Evolutionary conservation across 2,113 vertebrate species (phyloP), one percentile per base, ranked within the genome.

Genomic region (Malurus cyaneus): DNA sequence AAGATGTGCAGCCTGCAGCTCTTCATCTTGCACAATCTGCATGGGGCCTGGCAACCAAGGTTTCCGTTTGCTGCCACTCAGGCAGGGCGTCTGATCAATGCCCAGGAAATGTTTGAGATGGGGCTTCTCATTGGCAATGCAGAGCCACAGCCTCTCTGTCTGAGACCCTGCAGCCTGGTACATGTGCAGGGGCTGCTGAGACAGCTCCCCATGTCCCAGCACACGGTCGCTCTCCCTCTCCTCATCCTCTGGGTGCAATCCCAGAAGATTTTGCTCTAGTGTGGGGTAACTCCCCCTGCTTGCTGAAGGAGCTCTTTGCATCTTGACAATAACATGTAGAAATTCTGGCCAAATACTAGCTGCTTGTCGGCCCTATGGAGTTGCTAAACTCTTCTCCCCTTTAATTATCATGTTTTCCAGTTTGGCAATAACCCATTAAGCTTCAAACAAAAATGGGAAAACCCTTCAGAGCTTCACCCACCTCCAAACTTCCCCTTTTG

Each of bases 111-210:
- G 2, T 16, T 57, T 81, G 42, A 7, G 11, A 47, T 66, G 12
- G 28, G 34, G 23, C 23, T 52, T 66, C 32, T 73, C 65, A 71
- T 34, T 31, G 65, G 29, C 31, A 81, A 18, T 19, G 18, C 19
- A 50, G 47, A 81, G 31, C 47, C 25, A 44, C 42, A 85, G n/a
- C 16, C 25, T 31, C 60, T 65, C 69, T 61, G 41, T 60, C 16
- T 1, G 1, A 46, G 28, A 20, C 23, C 17, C 52, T 0, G 0
- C 24, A 69, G 50, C 39, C 77, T 70, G 34, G 14, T 26, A 46
- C 39, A 64, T 57, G n/a, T 28, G 8, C 23, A 74, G 74, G 29
- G n/a, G n/a, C 18, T 26, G 41, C 80, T 47, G 31, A 74, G 59
- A 19, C 56, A 81, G 41, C 0, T 0, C 11, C 18, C n/a, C 50